phyloP scores from a whole-genome alignment of 2,888 invertebrate genomes.

The Drosophila neotestacea region DNA sequence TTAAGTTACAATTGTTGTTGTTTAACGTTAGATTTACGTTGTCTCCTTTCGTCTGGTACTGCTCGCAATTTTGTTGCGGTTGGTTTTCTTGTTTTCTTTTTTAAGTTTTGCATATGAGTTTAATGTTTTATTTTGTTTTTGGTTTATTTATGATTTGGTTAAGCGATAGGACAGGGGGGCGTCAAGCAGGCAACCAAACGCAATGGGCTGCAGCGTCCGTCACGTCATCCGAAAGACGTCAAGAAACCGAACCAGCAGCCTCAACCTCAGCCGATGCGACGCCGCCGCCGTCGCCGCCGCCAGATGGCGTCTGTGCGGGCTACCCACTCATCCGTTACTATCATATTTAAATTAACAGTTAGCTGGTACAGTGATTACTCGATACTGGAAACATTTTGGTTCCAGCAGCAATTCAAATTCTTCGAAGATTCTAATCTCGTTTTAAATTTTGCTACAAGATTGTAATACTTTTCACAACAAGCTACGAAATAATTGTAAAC shows the following conservation, averaged over 20 bases:
- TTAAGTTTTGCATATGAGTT: conserved; percentile 1
- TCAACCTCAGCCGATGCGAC: conserved; percentile 58
- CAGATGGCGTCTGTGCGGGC: conserved; percentile 39
- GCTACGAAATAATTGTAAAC: background rate
- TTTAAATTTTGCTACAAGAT: background rate
- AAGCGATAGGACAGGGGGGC: conserved; percentile 19
- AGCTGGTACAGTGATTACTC: conserved; percentile 6
- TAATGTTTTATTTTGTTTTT: conserved; percentile 18
- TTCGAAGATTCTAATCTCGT: background rate
- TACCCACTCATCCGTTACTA: conserved; percentile 18
- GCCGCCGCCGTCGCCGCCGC: conserved; percentile 12
- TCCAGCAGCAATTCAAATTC: conserved; percentile 1
- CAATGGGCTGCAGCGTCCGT: conserved; percentile 32
- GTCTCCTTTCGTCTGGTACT: conserved; percentile 41
- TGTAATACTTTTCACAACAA: background rate
- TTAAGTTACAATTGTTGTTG: conserved; percentile 66
- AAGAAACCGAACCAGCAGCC: conserved; percentile 72
- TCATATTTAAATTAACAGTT: conserved; percentile 32
- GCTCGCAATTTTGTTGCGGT: conserved; percentile 5
- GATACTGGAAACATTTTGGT: background rate
- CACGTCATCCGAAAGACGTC: conserved; percentile 35
- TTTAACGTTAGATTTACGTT: conserved; percentile 25
- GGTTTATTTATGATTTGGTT: conserved; percentile 37
- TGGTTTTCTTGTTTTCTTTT: conserved; percentile 4
- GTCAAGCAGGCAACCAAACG: conserved; percentile 28